These are phyloP conservation scores for Erebia epiphron DNA, from an alignment of 2,888 invertebrate genomes.

Conservation along the genomic window DNA sequence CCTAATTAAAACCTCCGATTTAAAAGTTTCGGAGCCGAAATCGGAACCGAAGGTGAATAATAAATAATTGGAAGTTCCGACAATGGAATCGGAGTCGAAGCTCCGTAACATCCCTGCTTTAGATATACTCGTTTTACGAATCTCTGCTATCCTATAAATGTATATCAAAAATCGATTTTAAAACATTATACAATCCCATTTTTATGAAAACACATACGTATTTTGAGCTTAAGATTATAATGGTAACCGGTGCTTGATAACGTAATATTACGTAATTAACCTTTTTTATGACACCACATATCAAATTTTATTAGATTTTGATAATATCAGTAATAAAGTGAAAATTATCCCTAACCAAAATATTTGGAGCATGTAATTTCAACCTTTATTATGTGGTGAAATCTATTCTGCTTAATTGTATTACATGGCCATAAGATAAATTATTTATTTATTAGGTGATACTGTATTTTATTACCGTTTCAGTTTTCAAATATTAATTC, in stretches of 20 bases:
- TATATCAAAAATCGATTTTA: no score
- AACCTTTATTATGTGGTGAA: conserved; percentile 59
- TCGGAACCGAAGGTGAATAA: no score
- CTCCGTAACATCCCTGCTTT: no score
- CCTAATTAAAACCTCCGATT: no score
- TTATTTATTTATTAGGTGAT: conserved; percentile 17
- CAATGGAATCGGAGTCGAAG: no score
- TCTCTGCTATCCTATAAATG: no score
- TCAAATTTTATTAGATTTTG: conserved; percentile 60
- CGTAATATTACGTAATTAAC: conserved; percentile 35
- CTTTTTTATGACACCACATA: conserved; percentile 32
- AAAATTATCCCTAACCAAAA: conserved; percentile 51
- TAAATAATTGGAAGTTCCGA: no score
- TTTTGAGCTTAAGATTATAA: conserved; percentile 1
- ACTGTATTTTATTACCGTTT: not conserved
- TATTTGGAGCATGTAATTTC: conserved; percentile 51
- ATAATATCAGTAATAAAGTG: conserved; percentile 57
- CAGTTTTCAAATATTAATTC: not conserved
- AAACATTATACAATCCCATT: not conserved
- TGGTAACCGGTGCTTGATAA: conserved; percentile 30
- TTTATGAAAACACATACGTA: not conserved
- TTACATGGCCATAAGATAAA: conserved; percentile 18
- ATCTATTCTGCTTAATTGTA: conserved; percentile 52
- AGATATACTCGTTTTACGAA: no score
- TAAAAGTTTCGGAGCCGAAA: no score